These are phyloP conservation scores for Erpobdella octoculata DNA, from an alignment of 2,888 invertebrate genomes.

Conservation along the genomic window DNA sequence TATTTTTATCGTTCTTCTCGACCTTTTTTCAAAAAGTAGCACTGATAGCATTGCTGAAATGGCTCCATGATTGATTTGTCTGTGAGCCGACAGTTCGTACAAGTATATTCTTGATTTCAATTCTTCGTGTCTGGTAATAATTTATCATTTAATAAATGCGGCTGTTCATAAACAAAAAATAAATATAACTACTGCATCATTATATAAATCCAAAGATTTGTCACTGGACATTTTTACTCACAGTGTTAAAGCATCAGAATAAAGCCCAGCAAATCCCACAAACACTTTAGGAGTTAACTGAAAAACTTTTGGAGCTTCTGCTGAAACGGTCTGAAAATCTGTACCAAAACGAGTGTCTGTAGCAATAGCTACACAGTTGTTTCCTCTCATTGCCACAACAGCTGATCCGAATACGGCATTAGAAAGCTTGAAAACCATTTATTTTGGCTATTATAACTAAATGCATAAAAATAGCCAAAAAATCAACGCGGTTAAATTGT, in stretches of 20 bases:
- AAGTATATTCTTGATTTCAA: conserved; percentile 1
- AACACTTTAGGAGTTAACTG: conserved; percentile 18
- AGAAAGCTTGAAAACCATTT: background rate
- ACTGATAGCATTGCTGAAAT: background rate
- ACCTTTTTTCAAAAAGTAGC: conserved; percentile 22
- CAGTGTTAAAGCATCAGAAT: conserved; percentile 26
- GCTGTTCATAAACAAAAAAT: background rate
- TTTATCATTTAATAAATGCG: background rate
- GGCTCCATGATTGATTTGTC: background rate
- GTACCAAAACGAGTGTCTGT: conserved; percentile 24
- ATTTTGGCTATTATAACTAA: no score
- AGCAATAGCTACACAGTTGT: conserved; percentile 23
- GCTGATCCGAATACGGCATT: conserved; percentile 3
- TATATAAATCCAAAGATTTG: background rate
- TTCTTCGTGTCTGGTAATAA: conserved; percentile 2
- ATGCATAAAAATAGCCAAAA: no score
- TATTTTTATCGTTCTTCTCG: background rate
- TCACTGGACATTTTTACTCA: background rate
- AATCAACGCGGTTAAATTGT: no score
- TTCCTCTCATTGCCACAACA: conserved; percentile 25
- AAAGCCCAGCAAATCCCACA: conserved; percentile 24
- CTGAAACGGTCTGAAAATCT: background rate
- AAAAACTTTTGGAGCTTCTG: conserved; percentile 21
- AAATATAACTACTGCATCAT: background rate
- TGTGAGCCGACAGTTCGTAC: conserved; percentile 16